These are phyloP conservation scores for Hepsetus odoe DNA, from an alignment of 2,113 vertebrate genomes.

Conservation along the genomic window DNA sequence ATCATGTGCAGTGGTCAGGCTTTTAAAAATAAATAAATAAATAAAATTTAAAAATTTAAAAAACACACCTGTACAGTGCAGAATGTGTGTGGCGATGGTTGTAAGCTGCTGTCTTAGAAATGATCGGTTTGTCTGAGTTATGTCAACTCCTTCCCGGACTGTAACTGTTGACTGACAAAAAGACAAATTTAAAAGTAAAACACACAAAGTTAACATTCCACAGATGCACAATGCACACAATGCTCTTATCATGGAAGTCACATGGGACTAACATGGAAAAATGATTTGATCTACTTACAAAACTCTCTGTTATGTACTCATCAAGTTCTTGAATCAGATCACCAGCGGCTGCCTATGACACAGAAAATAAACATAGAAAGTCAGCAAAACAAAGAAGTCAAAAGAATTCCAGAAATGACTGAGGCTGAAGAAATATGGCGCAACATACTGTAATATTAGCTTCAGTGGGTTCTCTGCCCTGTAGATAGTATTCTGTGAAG, in stretches of 20 bases:
- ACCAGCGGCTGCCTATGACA: conserved; percentile 77
- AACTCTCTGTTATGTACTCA: conserved; percentile 89
- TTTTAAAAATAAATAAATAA: not conserved
- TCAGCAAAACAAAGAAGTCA: not conserved
- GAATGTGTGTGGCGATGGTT: conserved; percentile 84
- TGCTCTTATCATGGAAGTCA: too few relatives aligned
- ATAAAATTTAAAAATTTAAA: not conserved
- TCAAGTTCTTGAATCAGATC: conserved; percentile 82
- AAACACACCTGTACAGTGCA: conserved; percentile 81
- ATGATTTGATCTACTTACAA: conserved; percentile 75
- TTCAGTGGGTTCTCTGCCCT: conserved; percentile 83
- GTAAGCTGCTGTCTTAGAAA: conserved; percentile 88
- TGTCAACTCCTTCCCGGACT: conserved; percentile 85
- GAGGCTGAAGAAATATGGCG: not conserved
- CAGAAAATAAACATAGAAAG: not conserved
- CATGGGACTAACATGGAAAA: not conserved
- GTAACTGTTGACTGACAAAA: conserved; percentile 79
- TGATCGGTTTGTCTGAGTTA: conserved; percentile 85
- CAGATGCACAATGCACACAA: not conserved
- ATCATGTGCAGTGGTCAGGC: not conserved
- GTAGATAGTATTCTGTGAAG: conserved; percentile 87
- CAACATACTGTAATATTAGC: conserved; percentile 83
- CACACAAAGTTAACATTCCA: not conserved
- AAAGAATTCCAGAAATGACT: not conserved
- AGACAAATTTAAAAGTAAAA: not conserved